Conservation (phyloP, 1,140 invertebrate species). For the Anoplolepis gracilipes region DNA sequence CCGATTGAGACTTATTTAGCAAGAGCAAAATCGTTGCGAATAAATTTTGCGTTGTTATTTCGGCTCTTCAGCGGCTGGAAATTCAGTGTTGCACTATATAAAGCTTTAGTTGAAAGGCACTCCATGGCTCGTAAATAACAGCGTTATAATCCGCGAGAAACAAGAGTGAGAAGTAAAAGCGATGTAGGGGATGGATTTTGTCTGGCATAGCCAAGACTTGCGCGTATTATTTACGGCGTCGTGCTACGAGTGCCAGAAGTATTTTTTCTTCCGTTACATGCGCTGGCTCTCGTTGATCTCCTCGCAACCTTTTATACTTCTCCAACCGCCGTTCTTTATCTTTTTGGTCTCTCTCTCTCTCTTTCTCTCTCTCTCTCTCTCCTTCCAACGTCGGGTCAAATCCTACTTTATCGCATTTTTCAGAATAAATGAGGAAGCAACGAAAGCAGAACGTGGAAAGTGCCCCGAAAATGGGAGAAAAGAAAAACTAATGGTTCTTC, state of each 20-base stretch:
- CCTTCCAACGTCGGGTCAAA: constrained; percentile 33
- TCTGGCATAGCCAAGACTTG: constrained; percentile 64
- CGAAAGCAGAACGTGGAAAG: constrained; percentile 10
- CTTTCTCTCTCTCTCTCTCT: constrained; percentile 30
- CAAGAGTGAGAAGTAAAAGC: constrained; percentile 61
- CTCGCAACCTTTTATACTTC: constrained; percentile 9
- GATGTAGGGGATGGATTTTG: constrained; percentile 61
- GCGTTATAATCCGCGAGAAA: constrained; percentile 60
- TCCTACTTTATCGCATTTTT: constrained; percentile 57
- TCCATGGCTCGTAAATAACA: constrained; percentile 59
- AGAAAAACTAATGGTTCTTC: constrained; percentile 29
- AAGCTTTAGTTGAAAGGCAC: constrained; percentile 60
- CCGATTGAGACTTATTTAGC: constrained; percentile 47
- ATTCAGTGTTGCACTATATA: constrained; percentile 53
- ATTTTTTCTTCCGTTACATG: constrained; percentile 54
- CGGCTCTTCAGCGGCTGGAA: constrained; percentile 27
- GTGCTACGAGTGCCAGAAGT: constrained; percentile 53
- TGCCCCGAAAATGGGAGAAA: not conserved
- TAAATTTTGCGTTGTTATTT: constrained; percentile 38
- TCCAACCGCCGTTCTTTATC: constrained; percentile 5
- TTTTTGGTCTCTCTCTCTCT: constrained; percentile 31
- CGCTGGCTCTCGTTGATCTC: constrained; percentile 38
- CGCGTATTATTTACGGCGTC: constrained; percentile 67
- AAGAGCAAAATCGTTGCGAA: constrained; percentile 3
- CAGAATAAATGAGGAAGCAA: constrained; percentile 59